A percentile compares a stretch with the other conserved stretches of the same genome.
These are phyloP conservation scores for Leptura quadrifasciata DNA, from an alignment of 2,888 invertebrate genomes.

Conservation along the genomic window DNA sequence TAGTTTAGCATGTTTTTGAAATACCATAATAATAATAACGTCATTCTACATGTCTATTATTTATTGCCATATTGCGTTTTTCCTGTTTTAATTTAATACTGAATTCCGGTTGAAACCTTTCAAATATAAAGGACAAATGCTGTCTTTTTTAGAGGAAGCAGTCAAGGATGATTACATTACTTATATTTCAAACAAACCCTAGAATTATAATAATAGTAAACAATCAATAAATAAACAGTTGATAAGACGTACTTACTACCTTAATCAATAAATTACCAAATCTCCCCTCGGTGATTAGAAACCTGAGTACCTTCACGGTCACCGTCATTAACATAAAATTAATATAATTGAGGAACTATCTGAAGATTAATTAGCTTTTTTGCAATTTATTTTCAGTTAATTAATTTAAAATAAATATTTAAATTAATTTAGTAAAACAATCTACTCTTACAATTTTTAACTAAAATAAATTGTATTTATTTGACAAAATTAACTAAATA, in stretches of 20 bases:
- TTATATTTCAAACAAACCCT: no score
- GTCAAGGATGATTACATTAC: background rate
- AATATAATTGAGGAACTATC: no score
- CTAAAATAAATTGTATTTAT: background rate
- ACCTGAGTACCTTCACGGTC: background rate
- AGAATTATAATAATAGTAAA: background rate
- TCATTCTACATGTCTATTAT: no score
- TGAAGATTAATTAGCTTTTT: background rate
- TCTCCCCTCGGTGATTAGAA: background rate
- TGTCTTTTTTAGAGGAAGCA: background rate
- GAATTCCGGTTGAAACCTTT: background rate
- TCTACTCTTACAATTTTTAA: background rate
- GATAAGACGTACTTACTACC: no score
- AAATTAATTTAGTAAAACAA: background rate
- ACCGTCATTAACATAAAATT: background rate
- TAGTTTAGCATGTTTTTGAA: no score
- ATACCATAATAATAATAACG: no score
- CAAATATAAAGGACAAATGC: constrained; percentile 2
- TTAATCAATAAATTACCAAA: background rate
- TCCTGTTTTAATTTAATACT: no score
- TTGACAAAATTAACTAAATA: background rate
- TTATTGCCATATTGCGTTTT: no score
- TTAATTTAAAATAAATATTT: no score
- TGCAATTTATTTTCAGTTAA: no score
- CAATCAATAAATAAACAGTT: background rate